phyloP scores from a whole-genome alignment of 2,797 vertebrate genomes.

The Gymnoscopelus braueri region DNA sequence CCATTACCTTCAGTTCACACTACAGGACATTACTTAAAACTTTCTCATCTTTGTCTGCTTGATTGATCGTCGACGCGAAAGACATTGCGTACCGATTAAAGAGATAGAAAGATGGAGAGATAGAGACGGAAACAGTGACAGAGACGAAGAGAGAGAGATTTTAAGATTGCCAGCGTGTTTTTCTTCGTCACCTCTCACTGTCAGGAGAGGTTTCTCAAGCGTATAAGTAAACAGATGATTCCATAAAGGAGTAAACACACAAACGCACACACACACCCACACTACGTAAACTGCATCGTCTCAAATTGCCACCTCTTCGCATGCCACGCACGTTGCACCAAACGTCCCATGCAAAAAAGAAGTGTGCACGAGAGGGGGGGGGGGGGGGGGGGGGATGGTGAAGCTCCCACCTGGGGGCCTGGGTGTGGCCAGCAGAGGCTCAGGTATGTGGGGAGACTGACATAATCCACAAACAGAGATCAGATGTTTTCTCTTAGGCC shows the following conservation, averaged over 20 bases:
- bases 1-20: slow-evolving; percentile 31
- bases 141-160: slow-evolving; percentile 11
- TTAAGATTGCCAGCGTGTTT: slow-evolving; percentile 33
- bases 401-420: slow-evolving; percentile 6
- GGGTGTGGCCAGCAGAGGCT: slow-evolving; percentile 26
- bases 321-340: slow-evolving; percentile 12
- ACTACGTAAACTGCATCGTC: slow-evolving; percentile 16
- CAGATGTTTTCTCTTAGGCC: slow-evolving; percentile 20
- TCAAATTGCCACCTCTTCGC: slow-evolving; percentile 5
- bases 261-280: slow-evolving; percentile 26
- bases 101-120: not conserved
- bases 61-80: slow-evolving; percentile 36
- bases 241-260: slow-evolving; percentile 39
- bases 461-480: slow-evolving; percentile 30
- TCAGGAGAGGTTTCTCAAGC: slow-evolving; percentile 29
- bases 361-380: slow-evolving; percentile 4
- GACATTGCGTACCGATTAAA: slow-evolving; percentile 1
- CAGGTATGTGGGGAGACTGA: slow-evolving; percentile 33
- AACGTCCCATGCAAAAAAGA: slow-evolving; percentile 2
- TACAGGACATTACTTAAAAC: slow-evolving; percentile 33
- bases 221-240: slow-evolving; percentile 45
- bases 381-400: slow-evolving; percentile 4
- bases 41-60: slow-evolving; percentile 35
- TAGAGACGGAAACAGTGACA: not conserved
- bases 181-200: slow-evolving; percentile 15